A percentile compares a stretch with the other conserved stretches of the same genome.
Evolutionary conservation across 2,797 vertebrate species (phyloP).

Genomic region (Tenualosa ilisha): DNA sequence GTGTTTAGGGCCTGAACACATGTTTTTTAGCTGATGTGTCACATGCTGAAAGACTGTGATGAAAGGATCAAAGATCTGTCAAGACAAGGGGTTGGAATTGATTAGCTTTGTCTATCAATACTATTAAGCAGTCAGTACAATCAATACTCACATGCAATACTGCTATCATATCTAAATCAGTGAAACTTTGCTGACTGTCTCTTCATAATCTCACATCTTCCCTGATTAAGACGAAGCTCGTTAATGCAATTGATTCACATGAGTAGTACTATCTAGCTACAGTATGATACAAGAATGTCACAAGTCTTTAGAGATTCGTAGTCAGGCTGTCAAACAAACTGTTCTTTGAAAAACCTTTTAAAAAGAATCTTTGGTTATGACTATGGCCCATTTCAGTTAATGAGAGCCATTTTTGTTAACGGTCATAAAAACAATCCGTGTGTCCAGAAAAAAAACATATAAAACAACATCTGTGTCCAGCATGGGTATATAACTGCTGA

Average conservation of each 20-base stretch:
- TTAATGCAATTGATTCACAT: no score
- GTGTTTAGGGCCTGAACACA: not conserved
- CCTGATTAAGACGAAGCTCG: not conserved
- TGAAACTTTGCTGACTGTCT: not conserved
- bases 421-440: not conserved
- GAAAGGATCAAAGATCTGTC: not conserved
- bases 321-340: not conserved
- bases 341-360: not conserved
- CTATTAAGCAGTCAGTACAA: not conserved
- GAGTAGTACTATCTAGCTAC: no score
- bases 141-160: not conserved
- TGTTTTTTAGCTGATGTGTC: not conserved
- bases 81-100: not conserved
- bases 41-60: not conserved
- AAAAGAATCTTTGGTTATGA: not conserved
- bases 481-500: not conserved
- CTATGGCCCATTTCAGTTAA: constrained; percentile 1
- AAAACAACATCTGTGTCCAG: constrained; percentile 15
- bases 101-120: not conserved
- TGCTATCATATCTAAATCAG: not conserved
- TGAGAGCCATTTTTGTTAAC: not conserved
- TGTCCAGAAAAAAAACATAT: constrained; percentile 8
- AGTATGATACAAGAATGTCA: not conserved
- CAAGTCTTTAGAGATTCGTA: not conserved
- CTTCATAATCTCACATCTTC: no score